A percentile compares a stretch with the other conserved stretches of the same genome.
Evolutionary conservation across 1,140 invertebrate species (phyloP).

Genomic region (Trichomalopsis sarcophagae): DNA sequence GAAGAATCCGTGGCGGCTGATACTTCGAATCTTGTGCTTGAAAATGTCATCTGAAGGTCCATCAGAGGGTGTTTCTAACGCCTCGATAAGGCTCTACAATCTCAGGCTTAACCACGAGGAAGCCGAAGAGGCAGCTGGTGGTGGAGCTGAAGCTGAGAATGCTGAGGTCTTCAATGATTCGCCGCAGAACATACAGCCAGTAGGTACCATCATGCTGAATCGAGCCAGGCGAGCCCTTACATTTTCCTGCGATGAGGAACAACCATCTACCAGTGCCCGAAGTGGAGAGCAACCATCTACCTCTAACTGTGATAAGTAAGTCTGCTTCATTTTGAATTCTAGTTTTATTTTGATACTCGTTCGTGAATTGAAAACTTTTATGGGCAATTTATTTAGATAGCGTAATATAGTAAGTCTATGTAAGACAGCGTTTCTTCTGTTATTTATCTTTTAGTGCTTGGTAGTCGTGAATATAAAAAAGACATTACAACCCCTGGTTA

Average conservation of each 20-base stretch:
- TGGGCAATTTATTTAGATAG: neutral
- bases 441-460: neutral
- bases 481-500: no score
- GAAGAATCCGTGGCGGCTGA: slow-evolving; percentile 25
- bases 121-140: slow-evolving; percentile 30
- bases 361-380: neutral
- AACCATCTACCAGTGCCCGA: slow-evolving; percentile 54
- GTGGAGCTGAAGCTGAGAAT: slow-evolving; percentile 51
- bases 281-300: slow-evolving; percentile 57
- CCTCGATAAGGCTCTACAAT: slow-evolving; percentile 17
- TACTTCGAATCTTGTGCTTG: slow-evolving; percentile 21
- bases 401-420: neutral
- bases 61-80: slow-evolving; percentile 22
- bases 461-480: neutral
- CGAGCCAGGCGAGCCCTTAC: slow-evolving; percentile 61
- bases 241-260: slow-evolving; percentile 65
- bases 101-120: slow-evolving; percentile 41
- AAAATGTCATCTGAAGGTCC: slow-evolving; percentile 49
- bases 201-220: slow-evolving; percentile 60
- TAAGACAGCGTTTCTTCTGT: neutral
- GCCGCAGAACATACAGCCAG: slow-evolving; percentile 62
- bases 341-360: neutral
- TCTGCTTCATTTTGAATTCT: neutral
- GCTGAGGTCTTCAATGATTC: slow-evolving; percentile 53
- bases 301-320: slow-evolving; percentile 63